phyloP scores from a whole-genome alignment of 2,888 invertebrate species.

The Plagodis pulveraria region DNA sequence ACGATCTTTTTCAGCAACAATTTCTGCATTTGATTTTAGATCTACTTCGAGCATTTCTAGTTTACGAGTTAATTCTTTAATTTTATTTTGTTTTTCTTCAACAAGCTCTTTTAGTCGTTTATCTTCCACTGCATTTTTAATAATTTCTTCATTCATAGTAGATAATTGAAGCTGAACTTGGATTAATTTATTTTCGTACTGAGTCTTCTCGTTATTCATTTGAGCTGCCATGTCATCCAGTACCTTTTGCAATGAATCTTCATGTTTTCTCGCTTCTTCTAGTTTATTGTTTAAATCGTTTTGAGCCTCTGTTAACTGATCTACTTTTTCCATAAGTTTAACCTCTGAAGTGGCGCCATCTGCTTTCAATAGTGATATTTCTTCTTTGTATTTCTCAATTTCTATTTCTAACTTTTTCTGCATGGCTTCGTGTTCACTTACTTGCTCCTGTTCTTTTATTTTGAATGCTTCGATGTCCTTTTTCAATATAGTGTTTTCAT shows the following conservation, averaged over 20 bases:
- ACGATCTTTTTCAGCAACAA: slow-evolving; percentile 76
- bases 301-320: slow-evolving; percentile 76
- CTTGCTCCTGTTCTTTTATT: slow-evolving; percentile 69
- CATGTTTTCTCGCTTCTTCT: slow-evolving; percentile 78
- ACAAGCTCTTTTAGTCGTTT: slow-evolving; percentile 51
- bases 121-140: slow-evolving; percentile 61
- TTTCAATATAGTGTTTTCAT: slow-evolving; percentile 74
- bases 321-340: slow-evolving; percentile 79
- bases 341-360: slow-evolving; percentile 75
- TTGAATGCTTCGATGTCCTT: slow-evolving; percentile 70
- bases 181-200: slow-evolving; percentile 68
- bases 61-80: slow-evolving; percentile 73
- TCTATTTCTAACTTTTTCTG: slow-evolving; percentile 73
- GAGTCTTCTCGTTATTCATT: slow-evolving; percentile 69
- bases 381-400: slow-evolving; percentile 76
- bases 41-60: slow-evolving; percentile 77
- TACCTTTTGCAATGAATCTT: slow-evolving; percentile 77
- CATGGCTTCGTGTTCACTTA: slow-evolving; percentile 62
- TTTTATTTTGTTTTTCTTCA: slow-evolving; percentile 67
- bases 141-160: slow-evolving; percentile 56
- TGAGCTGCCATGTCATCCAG: slow-evolving; percentile 75
- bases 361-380: slow-evolving; percentile 72
- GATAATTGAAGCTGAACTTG: slow-evolving; percentile 63
- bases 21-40: slow-evolving; percentile 73
- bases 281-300: slow-evolving; percentile 78